A percentile compares a stretch with the other conserved stretches of the same genome.
phyloP scores from a whole-genome alignment of 2,113 vertebrate species.

The Muscicapa adusta region DNA sequence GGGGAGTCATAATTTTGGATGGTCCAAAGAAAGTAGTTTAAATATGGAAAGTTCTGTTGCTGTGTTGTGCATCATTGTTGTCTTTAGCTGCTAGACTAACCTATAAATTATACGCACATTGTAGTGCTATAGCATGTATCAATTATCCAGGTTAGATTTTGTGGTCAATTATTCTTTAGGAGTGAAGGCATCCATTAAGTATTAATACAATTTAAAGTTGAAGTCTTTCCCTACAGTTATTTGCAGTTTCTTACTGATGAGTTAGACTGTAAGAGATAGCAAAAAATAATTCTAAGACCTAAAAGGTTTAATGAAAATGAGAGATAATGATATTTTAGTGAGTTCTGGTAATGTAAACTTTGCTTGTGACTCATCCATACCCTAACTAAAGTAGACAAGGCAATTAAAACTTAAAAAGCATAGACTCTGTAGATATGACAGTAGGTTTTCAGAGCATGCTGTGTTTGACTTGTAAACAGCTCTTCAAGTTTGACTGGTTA shows the following conservation, averaged over 20 bases:
- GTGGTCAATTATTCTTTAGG: neutral
- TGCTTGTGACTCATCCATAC: neutral
- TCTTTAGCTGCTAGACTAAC: neutral
- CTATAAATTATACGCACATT: neutral
- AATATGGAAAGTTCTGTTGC: neutral
- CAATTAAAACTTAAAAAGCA: neutral
- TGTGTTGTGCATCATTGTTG: rapidly evolving
- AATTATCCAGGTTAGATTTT: neutral
- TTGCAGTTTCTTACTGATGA: neutral
- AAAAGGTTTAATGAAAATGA: neutral
- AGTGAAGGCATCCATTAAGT: neutral
- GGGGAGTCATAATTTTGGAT: neutral
- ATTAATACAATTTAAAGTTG: neutral
- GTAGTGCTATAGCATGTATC: neutral
- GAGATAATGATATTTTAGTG: neutral
- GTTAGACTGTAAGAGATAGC: neutral
- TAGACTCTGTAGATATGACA: neutral
- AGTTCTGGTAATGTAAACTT: neutral
- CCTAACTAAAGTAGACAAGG: neutral
- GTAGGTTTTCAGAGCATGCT: neutral
- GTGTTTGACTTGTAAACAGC: neutral
- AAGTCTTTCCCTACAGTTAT: neutral
- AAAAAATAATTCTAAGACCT: neutral
- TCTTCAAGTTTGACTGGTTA: neutral
- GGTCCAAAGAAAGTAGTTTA: neutral